Evolutionary conservation across 2,113 vertebrate species (phyloP), one percentile per base, ranked within the genome.

Genomic region (Cyprinodon variegatus): DNA sequence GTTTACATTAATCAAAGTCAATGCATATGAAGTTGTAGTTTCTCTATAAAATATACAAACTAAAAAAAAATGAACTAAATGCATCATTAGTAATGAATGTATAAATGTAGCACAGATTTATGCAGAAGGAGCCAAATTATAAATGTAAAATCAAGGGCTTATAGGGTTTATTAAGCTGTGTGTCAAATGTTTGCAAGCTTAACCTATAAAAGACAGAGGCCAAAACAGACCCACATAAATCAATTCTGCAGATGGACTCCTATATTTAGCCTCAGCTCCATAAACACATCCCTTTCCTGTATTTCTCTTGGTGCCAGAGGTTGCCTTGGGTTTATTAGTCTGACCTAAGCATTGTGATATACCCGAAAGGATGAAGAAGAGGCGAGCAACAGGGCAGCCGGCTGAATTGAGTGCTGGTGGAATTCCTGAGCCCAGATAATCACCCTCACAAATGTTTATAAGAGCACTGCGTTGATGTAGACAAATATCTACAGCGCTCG

Each of bases 191-290:
- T 39, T 13, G 66, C 69, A 74, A 43, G 57, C 38, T 57, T 65
- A 61, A 70, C 29, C 46, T 37, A 36, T n/a, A 70, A 45, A 45
- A 62, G 46, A 57, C 62, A 74, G n/a, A 66, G 29, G 68, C 41
- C 60, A 48, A 66, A 38, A 73, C 41, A 65, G 77, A 70, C 39
- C 68, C 61, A 81, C 68, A 80, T 72, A 80, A 83, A 91, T 89
- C 83, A 83, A 89, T 88, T 67, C 46, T 63, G 75, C 83, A 85
- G 78, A 91, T 86, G 72, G 83, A 70, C 65, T 82, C 37, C 15
- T 93, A 92, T 90, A 88, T 89, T 85, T 91, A 94, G 84, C 70
- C 10, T 11, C 9, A 20, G 70, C 41, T 89, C 81, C 79, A 92
- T 68, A 92, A 94, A 94, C 91, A 91, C 80, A 67, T 65, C 72